Evolutionary conservation across 2,113 vertebrate species (phyloP).

Genomic region (Scalopus aquaticus): DNA sequence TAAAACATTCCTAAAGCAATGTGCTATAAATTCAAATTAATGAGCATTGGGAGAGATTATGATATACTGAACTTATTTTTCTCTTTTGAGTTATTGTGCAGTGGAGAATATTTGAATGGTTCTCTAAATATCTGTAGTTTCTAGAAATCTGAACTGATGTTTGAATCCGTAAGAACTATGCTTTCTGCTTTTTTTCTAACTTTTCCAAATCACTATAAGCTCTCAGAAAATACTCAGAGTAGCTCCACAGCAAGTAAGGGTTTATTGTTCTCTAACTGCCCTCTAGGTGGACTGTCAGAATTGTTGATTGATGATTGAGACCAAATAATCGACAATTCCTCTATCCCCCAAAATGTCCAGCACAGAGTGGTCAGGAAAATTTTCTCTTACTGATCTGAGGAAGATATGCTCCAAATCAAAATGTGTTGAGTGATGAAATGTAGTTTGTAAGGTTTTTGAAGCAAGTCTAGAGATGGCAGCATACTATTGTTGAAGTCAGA

Average conservation of each 20-base stretch:
- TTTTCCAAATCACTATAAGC: background rate
- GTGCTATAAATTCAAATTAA: slow-evolving; percentile 47
- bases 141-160: slow-evolving; percentile 25
- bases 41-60: slow-evolving; percentile 18
- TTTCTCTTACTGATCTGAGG: background rate
- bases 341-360: background rate
- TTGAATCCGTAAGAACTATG: background rate
- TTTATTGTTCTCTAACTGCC: background rate
- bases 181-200: slow-evolving; percentile 11
- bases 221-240: slow-evolving; percentile 13
- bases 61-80: slow-evolving; percentile 27
- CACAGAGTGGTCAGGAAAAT: background rate
- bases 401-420: slow-evolving; percentile 16
- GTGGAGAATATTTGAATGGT: background rate
- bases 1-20: slow-evolving; percentile 19
- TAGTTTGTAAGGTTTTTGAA: slow-evolving; percentile 37
- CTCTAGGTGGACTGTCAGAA: background rate
- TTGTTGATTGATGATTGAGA: background rate
- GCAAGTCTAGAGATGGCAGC: background rate
- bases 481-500: background rate
- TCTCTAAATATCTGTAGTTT: slow-evolving; percentile 42
- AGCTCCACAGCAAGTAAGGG: background rate
- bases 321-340: background rate
- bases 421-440: background rate
- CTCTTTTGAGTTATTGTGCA: slow-evolving; percentile 13